These are phyloP conservation scores for Pharmacophagus antenor DNA, from an alignment of 2,888 invertebrate species.

Conservation along the genomic window DNA sequence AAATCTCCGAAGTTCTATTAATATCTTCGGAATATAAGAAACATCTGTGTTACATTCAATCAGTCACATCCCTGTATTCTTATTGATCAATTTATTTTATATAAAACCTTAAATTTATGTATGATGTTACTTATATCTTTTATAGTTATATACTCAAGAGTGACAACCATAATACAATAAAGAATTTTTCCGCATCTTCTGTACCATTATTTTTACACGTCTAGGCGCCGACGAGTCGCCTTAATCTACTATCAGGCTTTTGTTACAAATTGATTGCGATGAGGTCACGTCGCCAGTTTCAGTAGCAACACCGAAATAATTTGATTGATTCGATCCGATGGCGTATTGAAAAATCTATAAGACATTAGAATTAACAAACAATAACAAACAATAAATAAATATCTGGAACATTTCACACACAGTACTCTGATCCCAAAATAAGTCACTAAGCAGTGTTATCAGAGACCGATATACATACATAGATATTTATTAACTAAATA, in stretches of 20 bases:
- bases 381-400: not conserved
- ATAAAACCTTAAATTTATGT: too few species aligned
- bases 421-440: too few species aligned
- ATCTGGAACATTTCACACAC: too few species aligned
- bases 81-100: too few species aligned
- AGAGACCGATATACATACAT: too few species aligned
- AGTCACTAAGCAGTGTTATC: too few species aligned
- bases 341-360: not conserved
- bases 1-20: too few species aligned
- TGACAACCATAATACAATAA: not conserved
- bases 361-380: not conserved
- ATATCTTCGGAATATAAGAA: too few species aligned
- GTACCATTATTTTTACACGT: constrained; percentile 7
- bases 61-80: too few species aligned
- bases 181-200: constrained; percentile 2
- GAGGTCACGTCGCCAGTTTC: constrained; percentile 19
- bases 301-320: constrained; percentile 14
- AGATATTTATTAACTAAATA: too few species aligned
- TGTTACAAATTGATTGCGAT: constrained; percentile 27
- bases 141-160: not conserved
- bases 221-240: constrained; percentile 20
- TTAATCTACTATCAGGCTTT: constrained; percentile 20
- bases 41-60: too few species aligned
- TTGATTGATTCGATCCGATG: constrained; percentile 9
- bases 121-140: too few species aligned